Base-by-base conservation (phyloP, 2,113 vertebrate species). In the Lagopus muta region DNA sequence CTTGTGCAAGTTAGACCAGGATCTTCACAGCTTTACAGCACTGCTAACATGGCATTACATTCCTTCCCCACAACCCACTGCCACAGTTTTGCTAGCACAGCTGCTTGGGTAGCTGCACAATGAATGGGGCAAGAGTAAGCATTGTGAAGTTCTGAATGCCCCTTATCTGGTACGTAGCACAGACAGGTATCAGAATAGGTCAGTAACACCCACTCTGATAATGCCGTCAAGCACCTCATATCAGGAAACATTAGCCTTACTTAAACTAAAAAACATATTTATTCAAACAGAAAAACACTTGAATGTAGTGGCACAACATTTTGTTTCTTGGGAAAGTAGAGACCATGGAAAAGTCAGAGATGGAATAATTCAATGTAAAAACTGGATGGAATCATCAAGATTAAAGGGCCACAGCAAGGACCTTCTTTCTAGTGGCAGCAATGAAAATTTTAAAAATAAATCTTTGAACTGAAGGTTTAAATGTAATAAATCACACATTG, bases 61-160 rank as follows among this genome's bases (percentile, higher is more conserved):
- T 92, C 54, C 71, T 40, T 32, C 32, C 22, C 52, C 13, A 1
- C 1, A 18, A 20, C 13, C 18, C 43, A 40, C 40, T 24, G 15
- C 32, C 67, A 65, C 86, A 87, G 71, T 25, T 82, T 52, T 8
- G 14, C 71, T 66, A 36, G 54, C 40, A 82, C 84, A 94, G 71
- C 28, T 90, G 82, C 57, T 60, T 13, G 47, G 92, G 91, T 90
- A 94, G 89, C 91, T 92, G 93, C 85, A 42, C 30, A 32, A 17
- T 19, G 24, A 92, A 65, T 24, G 34, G 66, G 62, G 75, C 65
- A 61, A 86, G 40, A 72, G 48, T 65, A 93, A 87, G 69, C 13
- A 50, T 8, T 36, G 40, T 28, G 1, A 72, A 82, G 30, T 70
- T 85, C 40, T 91, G 36, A 85, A 70, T 50, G 47, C 7, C 61